Conservation (phyloP, 2,888 invertebrate species). For the Heterodera filipjevi region DNA sequence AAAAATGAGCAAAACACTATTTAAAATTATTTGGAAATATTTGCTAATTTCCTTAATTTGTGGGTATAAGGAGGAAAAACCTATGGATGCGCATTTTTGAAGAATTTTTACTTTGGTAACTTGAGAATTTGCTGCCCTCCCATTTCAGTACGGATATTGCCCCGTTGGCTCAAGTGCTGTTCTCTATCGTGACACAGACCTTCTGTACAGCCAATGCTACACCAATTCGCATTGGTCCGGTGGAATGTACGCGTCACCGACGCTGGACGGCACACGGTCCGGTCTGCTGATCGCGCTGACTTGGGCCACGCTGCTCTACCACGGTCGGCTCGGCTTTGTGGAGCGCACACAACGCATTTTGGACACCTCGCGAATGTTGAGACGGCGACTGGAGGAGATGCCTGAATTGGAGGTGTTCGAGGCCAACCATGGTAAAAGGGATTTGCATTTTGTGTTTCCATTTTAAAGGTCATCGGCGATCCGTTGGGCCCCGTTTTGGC, state of each 20-base stretch:
- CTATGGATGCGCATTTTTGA: too few species aligned
- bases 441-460: background rate
- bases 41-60: too few species aligned
- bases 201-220: conserved; percentile 86
- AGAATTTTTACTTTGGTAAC: too few species aligned
- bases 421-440: background rate
- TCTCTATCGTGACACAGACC: conserved; percentile 79
- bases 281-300: conserved; percentile 53
- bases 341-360: conserved; percentile 46
- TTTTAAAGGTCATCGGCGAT: conserved; percentile 39
- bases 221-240: conserved; percentile 96
- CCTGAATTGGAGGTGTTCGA: conserved; percentile 29
- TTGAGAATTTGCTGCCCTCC: too few species aligned
- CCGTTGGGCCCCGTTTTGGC: conserved; percentile 80
- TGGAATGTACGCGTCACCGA: conserved; percentile 95
- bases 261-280: conserved; percentile 70
- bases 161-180: conserved; percentile 95
- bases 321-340: conserved; percentile 57
- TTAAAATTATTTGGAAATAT: too few species aligned
- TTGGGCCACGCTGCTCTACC: conserved; percentile 58
- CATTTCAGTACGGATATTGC: conserved; percentile 85
- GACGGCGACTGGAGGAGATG: conserved; percentile 36
- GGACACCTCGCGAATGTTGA: conserved; percentile 40
- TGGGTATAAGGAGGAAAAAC: too few species aligned
- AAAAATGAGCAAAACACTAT: too few species aligned